A percentile compares a stretch with the other conserved stretches of the same genome.
These are phyloP conservation scores for Bergia puertoricense DNA, from an alignment of 92 coral and sea anemone species.

Conservation along the genomic window DNA sequence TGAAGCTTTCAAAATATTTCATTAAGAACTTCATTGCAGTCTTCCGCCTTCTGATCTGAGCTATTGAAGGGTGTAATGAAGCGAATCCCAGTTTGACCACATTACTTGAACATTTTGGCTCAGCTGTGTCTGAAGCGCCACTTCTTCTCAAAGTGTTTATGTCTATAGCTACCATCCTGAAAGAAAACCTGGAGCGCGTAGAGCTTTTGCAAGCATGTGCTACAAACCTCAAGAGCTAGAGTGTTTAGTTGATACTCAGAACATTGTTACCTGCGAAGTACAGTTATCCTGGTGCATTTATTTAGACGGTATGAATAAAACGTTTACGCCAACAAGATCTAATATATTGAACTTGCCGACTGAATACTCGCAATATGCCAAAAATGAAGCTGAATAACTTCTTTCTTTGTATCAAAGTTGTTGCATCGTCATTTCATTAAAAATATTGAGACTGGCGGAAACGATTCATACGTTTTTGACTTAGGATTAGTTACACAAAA, in stretches of 20 bases:
- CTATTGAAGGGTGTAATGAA: background rate
- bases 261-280: background rate
- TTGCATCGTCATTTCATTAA: background rate
- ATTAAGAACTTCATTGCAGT: background rate
- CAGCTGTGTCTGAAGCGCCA: background rate
- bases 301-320: background rate
- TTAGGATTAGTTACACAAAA: background rate
- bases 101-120: background rate
- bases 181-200: too few species aligned
- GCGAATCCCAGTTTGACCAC: background rate
- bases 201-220: background rate
- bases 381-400: background rate
- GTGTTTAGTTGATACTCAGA: background rate
- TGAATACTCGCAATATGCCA: background rate
- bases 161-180: background rate
- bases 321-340: background rate
- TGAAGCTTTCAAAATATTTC: background rate
- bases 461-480: background rate
- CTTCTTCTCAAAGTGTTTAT: background rate
- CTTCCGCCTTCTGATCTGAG: background rate
- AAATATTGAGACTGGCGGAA: background rate
- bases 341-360: constrained; percentile 5
- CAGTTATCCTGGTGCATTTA: background rate
- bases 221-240: background rate
- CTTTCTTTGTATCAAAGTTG: background rate